Base-by-base conservation (phyloP, 2,113 vertebrate species). In the Apus apus region DNA sequence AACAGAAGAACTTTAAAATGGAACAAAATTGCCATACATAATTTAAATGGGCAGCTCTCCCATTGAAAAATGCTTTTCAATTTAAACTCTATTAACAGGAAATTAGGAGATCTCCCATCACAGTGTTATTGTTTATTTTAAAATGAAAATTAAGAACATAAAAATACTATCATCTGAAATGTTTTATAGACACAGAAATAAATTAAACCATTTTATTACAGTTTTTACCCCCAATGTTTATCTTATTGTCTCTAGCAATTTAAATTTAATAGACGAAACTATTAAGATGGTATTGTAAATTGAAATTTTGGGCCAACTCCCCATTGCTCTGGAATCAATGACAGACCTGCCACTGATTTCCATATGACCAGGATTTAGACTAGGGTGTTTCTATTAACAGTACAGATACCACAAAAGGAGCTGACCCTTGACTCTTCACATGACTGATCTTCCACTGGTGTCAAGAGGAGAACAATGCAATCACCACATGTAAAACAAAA, bases 1-100 rank as follows among this genome's bases (percentile, higher is more conserved):
- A 95, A 90, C 13, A 96, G 36, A 90, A 88, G 58, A 82, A 26
- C 64, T 90, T 91, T 85, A 94, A 94, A 90, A 89, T 51, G 21
- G 71, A 95, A 85, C 14, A 87, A 95, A 95, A 95, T 64, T 96
- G 64, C 67, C 57, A 95, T 80, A 57, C 70, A 83, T 94, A 95
- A 93, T 86, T 94, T 94, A 93, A 97, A 97, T 73, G 53, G 88
- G 82, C 60, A 89, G 26, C 54, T 93, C 54, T 94, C 78, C 25
- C 80, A 87, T 7, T 89, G 80, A 95, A 97, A 97, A 90, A 93
- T 87, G 85, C 13, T 85, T 95, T 97, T 89, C 93, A 92, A 91
- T 95, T 97, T 95, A 87, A 97, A 96, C 34, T 81, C 93, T 94
- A 96, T 94, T 97, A 96, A 87, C 89, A 91, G 80, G 80, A 96